Evolutionary conservation across 1,140 invertebrate species (phyloP).

Genomic region (Brachionus rubens): DNA sequence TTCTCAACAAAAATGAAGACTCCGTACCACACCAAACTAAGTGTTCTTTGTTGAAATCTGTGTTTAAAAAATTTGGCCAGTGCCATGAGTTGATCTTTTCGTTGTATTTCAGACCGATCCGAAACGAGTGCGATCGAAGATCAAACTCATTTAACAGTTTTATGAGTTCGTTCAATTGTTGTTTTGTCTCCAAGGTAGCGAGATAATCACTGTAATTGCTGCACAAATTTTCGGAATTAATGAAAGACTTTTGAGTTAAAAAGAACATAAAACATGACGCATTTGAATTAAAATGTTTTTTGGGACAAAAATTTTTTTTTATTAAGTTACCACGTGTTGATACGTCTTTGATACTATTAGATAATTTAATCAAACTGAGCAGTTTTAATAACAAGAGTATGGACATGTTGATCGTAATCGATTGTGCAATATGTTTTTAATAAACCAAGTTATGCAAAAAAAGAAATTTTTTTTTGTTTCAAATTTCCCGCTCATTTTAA

Average conservation of each 20-base stretch:
- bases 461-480: too few species aligned
- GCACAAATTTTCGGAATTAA: neutral
- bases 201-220: neutral
- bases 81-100: neutral
- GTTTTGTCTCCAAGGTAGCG: neutral
- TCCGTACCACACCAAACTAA: neutral
- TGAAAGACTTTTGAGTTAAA: neutral
- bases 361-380: conserved; percentile 1
- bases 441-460: conserved; percentile 2
- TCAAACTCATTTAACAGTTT: neutral
- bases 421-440: conserved; percentile 17
- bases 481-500: too few species aligned
- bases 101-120: neutral
- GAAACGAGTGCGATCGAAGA: neutral
- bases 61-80: neutral
- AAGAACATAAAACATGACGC: conserved; percentile 13
- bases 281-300: conserved; percentile 7
- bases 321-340: neutral
- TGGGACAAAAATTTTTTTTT: conserved; percentile 4
- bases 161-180: too few species aligned
- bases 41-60: neutral
- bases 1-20: neutral
- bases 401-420: conserved; percentile 9
- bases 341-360: neutral
- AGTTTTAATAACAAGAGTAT: conserved; percentile 16